Evolutionary conservation across 2,797 vertebrate genomes (phyloP).

Genomic region (Ptychobarbus kaznakovi): DNA sequence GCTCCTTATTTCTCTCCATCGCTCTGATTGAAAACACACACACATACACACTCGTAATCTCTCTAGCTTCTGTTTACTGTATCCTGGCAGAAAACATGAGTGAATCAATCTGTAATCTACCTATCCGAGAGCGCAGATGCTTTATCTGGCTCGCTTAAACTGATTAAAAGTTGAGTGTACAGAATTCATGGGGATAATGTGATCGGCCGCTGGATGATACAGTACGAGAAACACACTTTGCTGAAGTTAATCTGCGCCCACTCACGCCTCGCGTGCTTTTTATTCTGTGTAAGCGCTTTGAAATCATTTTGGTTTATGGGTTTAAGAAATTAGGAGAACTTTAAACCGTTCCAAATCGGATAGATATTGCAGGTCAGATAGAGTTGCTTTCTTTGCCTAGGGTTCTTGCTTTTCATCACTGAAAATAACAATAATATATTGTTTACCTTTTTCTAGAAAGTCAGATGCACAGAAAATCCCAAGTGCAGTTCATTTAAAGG

Average conservation of each 20-base stretch:
- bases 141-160: constrained; percentile 24
- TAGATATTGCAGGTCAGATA: not conserved
- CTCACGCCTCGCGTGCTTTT: not conserved
- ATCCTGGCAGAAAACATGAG: constrained; percentile 27
- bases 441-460: not conserved
- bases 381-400: not conserved
- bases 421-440: not conserved
- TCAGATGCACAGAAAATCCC: not conserved
- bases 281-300: constrained; percentile 30
- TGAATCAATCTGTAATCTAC: constrained; percentile 17
- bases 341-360: not conserved
- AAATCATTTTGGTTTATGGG: constrained; percentile 45
- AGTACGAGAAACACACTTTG: constrained; percentile 27
- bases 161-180: constrained; percentile 40
- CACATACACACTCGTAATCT: constrained; percentile 16
- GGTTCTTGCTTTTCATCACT: not conserved
- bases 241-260: constrained; percentile 20
- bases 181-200: constrained; percentile 13
- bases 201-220: constrained; percentile 22
- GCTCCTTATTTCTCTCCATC: constrained; percentile 29
- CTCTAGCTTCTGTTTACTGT: constrained; percentile 27
- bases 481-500: not conserved
- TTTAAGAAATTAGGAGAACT: constrained; percentile 26
- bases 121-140: not conserved
- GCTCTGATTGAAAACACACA: constrained; percentile 15